Percentiles rank a stretch among this genome's conserved stretches.
Conservation (phyloP, 2,888 invertebrate species). For the Drosophila ezoana region DNA sequence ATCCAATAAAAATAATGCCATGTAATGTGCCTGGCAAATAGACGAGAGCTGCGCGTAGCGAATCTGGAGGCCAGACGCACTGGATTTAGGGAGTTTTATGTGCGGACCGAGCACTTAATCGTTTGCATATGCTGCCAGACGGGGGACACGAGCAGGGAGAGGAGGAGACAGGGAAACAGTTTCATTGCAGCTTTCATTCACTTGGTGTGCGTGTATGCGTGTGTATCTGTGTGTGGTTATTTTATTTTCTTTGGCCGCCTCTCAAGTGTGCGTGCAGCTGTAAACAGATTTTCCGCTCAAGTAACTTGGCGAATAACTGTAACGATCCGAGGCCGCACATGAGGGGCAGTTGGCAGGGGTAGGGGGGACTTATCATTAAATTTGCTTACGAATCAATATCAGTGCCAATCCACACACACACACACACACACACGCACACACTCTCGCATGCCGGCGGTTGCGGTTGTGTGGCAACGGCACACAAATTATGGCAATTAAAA, state of each 20-base stretch:
- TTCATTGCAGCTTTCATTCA: conserved; percentile 21
- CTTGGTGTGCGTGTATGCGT: conserved; percentile 28
- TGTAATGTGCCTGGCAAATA: conserved; percentile 57
- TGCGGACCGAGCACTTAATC: conserved; percentile 44
- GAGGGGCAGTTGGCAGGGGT: neutral
- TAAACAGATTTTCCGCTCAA: conserved; percentile 81
- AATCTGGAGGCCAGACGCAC: conserved; percentile 30
- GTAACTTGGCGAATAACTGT: conserved; percentile 76
- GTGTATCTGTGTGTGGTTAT: conserved; percentile 16
- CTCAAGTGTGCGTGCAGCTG: conserved; percentile 80
- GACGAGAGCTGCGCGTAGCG: conserved; percentile 8
- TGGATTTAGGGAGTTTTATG: conserved; percentile 62
- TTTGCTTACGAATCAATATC: conserved; percentile 80
- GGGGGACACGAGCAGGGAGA: neutral
- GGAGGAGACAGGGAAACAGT: conserved; percentile 8
- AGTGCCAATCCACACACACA: conserved; percentile 56
- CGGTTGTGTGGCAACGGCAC: conserved; percentile 79
- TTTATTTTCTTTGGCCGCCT: conserved; percentile 35
- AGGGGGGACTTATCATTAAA: conserved; percentile 70
- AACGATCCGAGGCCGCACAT: conserved; percentile 55
- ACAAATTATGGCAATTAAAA: conserved; percentile 82
- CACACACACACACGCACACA: conserved; percentile 11
- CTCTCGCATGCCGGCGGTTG: conserved; percentile 63
- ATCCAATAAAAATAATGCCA: conserved; percentile 74
- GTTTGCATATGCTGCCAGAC: conserved; percentile 46